A percentile compares a stretch with the other conserved stretches of the same genome.
These are phyloP conservation scores for Ptilonorhynchus violaceus DNA, from an alignment of 2,113 vertebrate species.

Conservation along the genomic window DNA sequence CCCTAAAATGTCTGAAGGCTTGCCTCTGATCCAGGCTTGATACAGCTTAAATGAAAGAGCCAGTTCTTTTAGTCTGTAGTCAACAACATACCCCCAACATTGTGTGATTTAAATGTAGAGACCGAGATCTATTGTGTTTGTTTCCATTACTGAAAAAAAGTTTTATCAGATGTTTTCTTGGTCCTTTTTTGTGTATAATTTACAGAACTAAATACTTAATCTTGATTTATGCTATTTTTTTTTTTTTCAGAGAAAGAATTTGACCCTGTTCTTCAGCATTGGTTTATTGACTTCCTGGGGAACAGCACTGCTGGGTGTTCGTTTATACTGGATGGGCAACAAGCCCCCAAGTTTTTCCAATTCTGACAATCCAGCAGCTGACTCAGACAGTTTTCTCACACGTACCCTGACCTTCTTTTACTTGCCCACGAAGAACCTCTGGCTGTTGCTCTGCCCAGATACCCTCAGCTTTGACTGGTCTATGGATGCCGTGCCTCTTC, in stretches of 20 bases:
- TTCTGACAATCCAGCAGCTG: conserved; percentile 97
- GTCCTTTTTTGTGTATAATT: not conserved
- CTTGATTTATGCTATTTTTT: not conserved
- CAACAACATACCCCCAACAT: not conserved
- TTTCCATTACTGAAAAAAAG: not conserved
- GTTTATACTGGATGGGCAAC: conserved; percentile 99
- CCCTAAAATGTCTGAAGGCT: not conserved
- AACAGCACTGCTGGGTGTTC: conserved; percentile 81
- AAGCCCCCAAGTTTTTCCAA: conserved; percentile 99
- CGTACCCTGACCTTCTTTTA: conserved; percentile 90
- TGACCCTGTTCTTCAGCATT: conserved; percentile 83
- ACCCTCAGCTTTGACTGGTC: conserved; percentile 99
- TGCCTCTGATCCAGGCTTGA: not conserved
- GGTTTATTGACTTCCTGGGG: conserved; percentile 88
- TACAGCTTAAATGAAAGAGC: not conserved
- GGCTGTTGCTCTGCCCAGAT: conserved; percentile 94
- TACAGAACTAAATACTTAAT: not conserved
- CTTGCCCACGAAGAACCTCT: conserved; percentile 90
- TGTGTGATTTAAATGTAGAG: not conserved
- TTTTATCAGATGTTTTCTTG: not conserved
- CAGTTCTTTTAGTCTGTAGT: not conserved
- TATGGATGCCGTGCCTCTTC: conserved; percentile 95
- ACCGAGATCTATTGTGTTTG: not conserved
- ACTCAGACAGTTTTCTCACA: conserved; percentile 85
- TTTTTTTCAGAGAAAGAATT: conserved; percentile 83